Conservation (phyloP, 2,888 invertebrate species). For the Homarus gammarus region DNA sequence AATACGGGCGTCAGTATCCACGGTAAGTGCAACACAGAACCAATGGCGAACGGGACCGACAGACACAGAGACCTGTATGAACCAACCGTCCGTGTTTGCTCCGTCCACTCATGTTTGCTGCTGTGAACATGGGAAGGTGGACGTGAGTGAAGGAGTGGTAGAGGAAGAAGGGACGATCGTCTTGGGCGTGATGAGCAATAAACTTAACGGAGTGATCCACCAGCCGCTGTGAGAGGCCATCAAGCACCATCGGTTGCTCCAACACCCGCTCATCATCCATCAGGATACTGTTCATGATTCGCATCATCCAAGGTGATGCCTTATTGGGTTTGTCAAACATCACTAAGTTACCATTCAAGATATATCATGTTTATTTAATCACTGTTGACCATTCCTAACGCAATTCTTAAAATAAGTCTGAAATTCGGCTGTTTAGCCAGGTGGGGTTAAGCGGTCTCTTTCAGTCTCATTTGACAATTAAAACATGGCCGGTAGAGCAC, state of each 20-base stretch:
- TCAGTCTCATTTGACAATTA: neutral
- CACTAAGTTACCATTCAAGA: too few species aligned
- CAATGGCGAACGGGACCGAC: too few species aligned
- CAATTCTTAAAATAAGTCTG: too few species aligned
- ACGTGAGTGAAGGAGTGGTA: constrained; percentile 82
- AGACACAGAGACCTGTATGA: too few species aligned
- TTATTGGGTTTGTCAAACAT: too few species aligned
- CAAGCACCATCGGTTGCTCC: constrained; percentile 80
- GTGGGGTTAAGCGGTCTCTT: too few species aligned
- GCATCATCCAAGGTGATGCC: constrained; percentile 76
- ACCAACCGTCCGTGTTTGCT: constrained; percentile 80
- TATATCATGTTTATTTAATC: too few species aligned
- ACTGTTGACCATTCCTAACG: too few species aligned
- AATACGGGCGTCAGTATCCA: too few species aligned
- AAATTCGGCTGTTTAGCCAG: too few species aligned
- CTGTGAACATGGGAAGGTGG: constrained; percentile 84
- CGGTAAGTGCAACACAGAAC: too few species aligned
- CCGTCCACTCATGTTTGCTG: constrained; percentile 80
- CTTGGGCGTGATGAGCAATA: constrained; percentile 74
- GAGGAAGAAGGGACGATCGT: constrained; percentile 68
- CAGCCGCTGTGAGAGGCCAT: constrained; percentile 79
- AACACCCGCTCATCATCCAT: constrained; percentile 79
- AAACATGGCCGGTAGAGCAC: too few species aligned
- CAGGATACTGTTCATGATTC: constrained; percentile 78
- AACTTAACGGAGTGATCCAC: constrained; percentile 77